Conservation (phyloP, 2,888 invertebrate species). For the Biston stratarius region DNA sequence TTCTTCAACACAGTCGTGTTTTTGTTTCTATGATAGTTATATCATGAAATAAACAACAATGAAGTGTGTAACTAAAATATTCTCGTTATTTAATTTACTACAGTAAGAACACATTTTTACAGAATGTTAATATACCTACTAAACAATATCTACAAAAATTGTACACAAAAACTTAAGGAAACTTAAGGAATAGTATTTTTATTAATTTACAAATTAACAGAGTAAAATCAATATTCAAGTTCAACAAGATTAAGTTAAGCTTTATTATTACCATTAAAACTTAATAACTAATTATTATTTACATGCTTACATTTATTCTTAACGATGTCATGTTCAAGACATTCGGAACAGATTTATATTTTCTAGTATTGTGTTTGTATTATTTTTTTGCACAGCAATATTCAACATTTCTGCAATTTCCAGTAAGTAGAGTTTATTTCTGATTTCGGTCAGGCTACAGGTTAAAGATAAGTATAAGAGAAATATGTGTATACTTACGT, state of each 20-base stretch:
- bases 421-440: background rate
- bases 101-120: conserved; percentile 87
- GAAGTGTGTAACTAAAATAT: conserved; percentile 85
- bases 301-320: conserved; percentile 66
- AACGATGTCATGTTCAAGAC: conserved; percentile 77
- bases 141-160: conserved; percentile 86
- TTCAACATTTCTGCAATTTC: background rate
- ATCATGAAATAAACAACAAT: conserved; percentile 68
- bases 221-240: conserved; percentile 81
- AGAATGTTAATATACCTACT: conserved; percentile 83
- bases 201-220: conserved; percentile 83
- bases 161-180: conserved; percentile 82
- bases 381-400: background rate
- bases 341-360: conserved; percentile 43
- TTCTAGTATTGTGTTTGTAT: conserved; percentile 1
- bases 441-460: conserved; percentile 1
- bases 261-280: conserved; percentile 65
- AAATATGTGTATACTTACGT: conserved; percentile 37
- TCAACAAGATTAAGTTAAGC: conserved; percentile 84
- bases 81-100: conserved; percentile 87
- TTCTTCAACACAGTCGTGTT: background rate
- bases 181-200: conserved; percentile 75
- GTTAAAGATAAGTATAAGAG: conserved; percentile 31
- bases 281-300: conserved; percentile 76
- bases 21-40: conserved; percentile 30